Conservation (phyloP, 2,797 vertebrate genomes). For the Cygnus olor region DNA sequence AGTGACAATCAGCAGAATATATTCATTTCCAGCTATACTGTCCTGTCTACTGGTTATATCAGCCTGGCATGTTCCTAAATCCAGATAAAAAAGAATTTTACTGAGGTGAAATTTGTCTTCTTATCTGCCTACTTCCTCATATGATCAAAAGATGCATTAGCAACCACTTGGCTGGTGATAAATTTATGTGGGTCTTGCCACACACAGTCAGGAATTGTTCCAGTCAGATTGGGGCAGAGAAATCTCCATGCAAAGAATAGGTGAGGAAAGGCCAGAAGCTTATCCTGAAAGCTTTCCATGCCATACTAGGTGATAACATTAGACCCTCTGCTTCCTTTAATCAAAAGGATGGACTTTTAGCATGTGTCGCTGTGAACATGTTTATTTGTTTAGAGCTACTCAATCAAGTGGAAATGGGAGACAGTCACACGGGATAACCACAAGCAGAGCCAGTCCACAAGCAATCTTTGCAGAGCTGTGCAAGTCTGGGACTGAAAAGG, state of each 20-base stretch:
- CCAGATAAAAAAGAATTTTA: not conserved
- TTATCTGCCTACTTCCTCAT: not conserved
- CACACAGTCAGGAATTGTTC: not conserved
- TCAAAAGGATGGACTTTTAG: not conserved
- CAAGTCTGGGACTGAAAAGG: not conserved
- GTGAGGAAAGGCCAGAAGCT: not conserved
- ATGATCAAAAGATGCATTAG: not conserved
- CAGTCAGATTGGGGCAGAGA: not conserved
- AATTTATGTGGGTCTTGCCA: not conserved
- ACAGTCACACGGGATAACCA: not conserved
- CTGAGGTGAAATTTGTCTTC: not conserved
- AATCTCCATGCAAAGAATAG: not conserved
- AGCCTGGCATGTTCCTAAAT: not conserved
- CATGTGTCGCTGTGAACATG: not conserved
- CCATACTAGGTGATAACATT: not conserved
- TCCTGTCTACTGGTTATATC: not conserved
- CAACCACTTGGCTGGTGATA: not conserved
- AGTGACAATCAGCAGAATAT: not conserved
- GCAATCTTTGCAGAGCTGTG: not conserved
- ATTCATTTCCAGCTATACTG: not conserved
- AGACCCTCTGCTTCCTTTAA: not conserved
- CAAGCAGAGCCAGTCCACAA: not conserved
- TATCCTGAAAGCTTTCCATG: not conserved
- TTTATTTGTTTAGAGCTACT: conserved; percentile 15
- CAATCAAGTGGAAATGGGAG: not conserved